A percentile compares a stretch with the other conserved stretches of the same genome.
These are phyloP conservation scores for Pitangus sulphuratus DNA, from an alignment of 2,797 vertebrate genomes.

Conservation along the genomic window DNA sequence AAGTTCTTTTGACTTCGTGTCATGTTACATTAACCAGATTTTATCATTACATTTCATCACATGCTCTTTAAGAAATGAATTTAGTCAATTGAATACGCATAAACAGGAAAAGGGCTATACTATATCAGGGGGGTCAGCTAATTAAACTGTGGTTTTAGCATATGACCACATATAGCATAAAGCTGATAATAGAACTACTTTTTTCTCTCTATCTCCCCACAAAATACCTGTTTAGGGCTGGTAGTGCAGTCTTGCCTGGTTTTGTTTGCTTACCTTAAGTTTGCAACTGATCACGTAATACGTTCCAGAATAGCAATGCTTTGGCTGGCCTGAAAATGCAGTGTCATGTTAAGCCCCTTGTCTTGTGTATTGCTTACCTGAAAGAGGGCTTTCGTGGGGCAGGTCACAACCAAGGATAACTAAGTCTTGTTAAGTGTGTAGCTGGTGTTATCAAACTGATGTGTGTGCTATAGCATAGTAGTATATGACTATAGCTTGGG, in stretches of 20 bases:
- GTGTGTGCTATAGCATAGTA: accelerated
- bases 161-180: not conserved
- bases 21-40: not conserved
- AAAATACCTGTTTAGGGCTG: not conserved
- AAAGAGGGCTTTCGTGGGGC: not conserved
- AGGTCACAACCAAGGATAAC: not conserved
- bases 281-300: not conserved
- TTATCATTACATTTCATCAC: not conserved
- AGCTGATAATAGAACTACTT: not conserved
- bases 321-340: not conserved
- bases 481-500: not conserved
- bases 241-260: not conserved
- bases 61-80: not conserved
- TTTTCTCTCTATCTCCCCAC: not conserved
- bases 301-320: not conserved
- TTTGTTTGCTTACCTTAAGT: not conserved
- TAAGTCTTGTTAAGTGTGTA: not conserved
- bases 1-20: not conserved
- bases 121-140: not conserved
- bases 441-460: not conserved
- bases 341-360: not conserved
- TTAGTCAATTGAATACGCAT: not conserved
- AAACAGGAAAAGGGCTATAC: not conserved
- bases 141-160: not conserved
- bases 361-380: not conserved